Evolutionary conservation across 1,140 invertebrate species (phyloP).

Genomic region (Eriocheir sinensis): DNA sequence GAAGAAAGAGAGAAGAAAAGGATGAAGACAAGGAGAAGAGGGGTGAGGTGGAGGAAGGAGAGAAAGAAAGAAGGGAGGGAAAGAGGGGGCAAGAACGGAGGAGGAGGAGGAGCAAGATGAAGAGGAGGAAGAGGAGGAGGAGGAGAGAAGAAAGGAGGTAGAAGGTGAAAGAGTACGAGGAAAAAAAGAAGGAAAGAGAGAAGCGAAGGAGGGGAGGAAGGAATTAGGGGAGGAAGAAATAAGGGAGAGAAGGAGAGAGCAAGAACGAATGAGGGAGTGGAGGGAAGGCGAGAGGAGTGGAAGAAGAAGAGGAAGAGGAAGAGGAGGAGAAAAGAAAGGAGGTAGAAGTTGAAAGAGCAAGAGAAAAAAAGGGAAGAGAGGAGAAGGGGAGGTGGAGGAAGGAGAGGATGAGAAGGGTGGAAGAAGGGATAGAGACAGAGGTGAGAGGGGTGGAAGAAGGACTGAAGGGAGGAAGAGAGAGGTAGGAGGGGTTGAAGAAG

Average conservation of each 20-base stretch:
- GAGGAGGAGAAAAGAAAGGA: too few relatives aligned
- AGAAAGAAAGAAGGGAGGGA: too few relatives aligned
- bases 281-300: background rate
- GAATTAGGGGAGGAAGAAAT: background rate
- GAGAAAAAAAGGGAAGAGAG: too few relatives aligned
- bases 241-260: background rate
- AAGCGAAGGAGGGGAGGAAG: background rate
- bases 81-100: background rate
- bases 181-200: background rate
- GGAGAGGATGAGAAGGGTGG: background rate
- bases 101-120: background rate
- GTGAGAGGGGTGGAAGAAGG: background rate
- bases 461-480: background rate
- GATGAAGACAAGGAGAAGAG: background rate
- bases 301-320: too few relatives aligned
- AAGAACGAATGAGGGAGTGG: background rate
- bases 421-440: background rate
- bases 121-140: background rate
- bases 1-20: too few relatives aligned
- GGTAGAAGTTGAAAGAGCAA: too few relatives aligned
- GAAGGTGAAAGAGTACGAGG: background rate
- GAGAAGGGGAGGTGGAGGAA: background rate
- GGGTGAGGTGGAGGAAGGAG: background rate
- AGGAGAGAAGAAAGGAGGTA: background rate
- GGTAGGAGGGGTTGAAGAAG: background rate